Evolutionary conservation across 2,113 vertebrate genomes (phyloP), one percentile per base, ranked within the genome.

Genomic region (Aplodontia rufa): DNA sequence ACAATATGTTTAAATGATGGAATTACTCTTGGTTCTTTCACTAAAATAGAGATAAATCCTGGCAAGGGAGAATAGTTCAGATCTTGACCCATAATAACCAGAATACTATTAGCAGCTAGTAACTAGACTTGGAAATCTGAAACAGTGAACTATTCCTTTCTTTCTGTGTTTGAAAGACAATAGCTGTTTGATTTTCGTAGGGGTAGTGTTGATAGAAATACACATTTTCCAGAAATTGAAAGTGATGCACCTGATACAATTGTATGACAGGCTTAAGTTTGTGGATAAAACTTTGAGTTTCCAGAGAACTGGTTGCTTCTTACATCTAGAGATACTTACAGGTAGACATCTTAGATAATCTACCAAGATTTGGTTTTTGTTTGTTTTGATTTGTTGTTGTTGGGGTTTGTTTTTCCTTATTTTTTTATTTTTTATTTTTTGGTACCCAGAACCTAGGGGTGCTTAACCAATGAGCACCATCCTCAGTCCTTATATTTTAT

Each of bases 91-190:
- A 14, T 22, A 91, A 14, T 22, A 95, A 62, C 32, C 62, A 92
- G 32, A 90, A 42, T 87, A 69, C 72, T 42, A 90, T 69, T 35
- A 74, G 45, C 16, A 90, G 55, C 64, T n/a, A 62, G 13, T 92
- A 93, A 95, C 94, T 97, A 83, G 40, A 87, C 45, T 66, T 71
- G 6, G 69, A 51, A 96, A 78, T 86, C 69, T 79, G 10, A 94
- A 69, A 76, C 49, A 62, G 71, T 87, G 78, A 79, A 66, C n/a
- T 80, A 30, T 42, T 93, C 35, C 11, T 89, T 93, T 92, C 35
- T 95, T 81, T 35, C 3, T 92, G n/a, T 76, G 62, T 75, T 84
- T 79, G 10, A 86, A 89, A 66, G n/a, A 35, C 3, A 76, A 17
- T 66, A 8, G 22, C 69, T 53, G 58, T 79, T 87, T 69, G 22